phyloP scores from a whole-genome alignment of 2,113 vertebrate genomes.

The Platysteira castanea region DNA sequence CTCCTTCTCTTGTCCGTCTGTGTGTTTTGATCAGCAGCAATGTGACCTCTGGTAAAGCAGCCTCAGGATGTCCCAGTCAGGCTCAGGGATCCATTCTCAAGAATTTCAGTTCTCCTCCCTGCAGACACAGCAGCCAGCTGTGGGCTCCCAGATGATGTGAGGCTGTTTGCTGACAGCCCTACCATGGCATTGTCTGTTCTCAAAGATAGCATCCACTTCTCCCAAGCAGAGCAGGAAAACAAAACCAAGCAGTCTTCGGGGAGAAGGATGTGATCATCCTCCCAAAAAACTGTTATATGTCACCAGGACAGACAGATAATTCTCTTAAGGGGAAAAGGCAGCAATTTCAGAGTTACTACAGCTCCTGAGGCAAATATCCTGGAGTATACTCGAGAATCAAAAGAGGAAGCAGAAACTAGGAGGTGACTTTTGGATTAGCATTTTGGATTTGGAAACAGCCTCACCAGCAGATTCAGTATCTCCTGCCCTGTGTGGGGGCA shows the following conservation, averaged over 20 bases:
- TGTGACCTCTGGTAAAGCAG: neutral
- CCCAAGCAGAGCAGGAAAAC: neutral
- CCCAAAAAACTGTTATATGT: neutral
- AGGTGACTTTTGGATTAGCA: neutral
- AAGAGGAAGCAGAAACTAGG: neutral
- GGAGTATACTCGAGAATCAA: neutral
- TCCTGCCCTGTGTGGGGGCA: neutral
- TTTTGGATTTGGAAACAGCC: neutral
- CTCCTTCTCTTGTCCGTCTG: neutral
- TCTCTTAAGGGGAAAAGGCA: neutral
- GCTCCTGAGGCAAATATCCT: neutral
- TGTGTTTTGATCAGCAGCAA: neutral
- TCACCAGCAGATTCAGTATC: neutral
- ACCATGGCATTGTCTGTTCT: neutral
- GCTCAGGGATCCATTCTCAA: neutral
- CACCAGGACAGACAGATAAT: neutral
- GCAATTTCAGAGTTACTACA: neutral
- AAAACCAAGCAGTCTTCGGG: neutral
- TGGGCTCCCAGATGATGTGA: neutral
- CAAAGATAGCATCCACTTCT: neutral
- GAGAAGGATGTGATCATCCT: neutral
- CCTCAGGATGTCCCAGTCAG: neutral
- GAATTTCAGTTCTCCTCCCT: neutral
- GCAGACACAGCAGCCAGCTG: neutral
- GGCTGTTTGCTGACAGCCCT: neutral